Evolutionary conservation across 2,888 invertebrate species (phyloP), one percentile per base, ranked within the genome.

Genomic region (Phyllotreta striolata): DNA sequence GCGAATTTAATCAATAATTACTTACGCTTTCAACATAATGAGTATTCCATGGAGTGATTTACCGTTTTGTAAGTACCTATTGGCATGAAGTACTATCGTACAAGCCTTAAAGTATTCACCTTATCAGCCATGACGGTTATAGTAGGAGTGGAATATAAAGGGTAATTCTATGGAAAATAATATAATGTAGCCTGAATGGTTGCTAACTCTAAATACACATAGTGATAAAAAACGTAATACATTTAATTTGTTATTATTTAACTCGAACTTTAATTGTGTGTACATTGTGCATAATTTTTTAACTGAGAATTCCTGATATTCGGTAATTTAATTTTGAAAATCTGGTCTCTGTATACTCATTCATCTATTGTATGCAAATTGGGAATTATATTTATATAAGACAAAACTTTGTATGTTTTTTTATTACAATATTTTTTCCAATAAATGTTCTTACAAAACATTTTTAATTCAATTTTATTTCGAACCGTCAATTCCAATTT

Each of bases 381-480:
- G 67, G 67, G 69, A 69, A 68, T 69, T 72, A 73, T 70, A 71
- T 68, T 73, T 73, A 67, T 73, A 74, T 72, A 72, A 71, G 69
- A 70, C 64, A 64, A 70, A 66, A 69, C 62, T 72, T 70, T 73
- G 74, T 74, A 73, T 72, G 72, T 73, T 76, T 76, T 74, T 74
- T 72, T 69, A 73, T 74, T 72, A 72, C 73, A 71, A 66, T 73
- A 74, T 74, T 74, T 74, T 75, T 73, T 70, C 71, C 73, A 72
- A 73, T 73, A 76, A 76, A 75, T 74, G 74, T 75, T 73, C 73
- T 73, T 73, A 75, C 65, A 71, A 72, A 73, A 72, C 58, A 37
- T 46, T 38, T 55, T 52, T 62, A 24, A 24, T 64, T 65, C 49
- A 51, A 56, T 64, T 67, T 41, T 41, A 41, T 41, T 9, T 41